These are phyloP conservation scores for Neodontobutis hainanensis DNA, from an alignment of 2,113 vertebrate species.

Conservation along the genomic window DNA sequence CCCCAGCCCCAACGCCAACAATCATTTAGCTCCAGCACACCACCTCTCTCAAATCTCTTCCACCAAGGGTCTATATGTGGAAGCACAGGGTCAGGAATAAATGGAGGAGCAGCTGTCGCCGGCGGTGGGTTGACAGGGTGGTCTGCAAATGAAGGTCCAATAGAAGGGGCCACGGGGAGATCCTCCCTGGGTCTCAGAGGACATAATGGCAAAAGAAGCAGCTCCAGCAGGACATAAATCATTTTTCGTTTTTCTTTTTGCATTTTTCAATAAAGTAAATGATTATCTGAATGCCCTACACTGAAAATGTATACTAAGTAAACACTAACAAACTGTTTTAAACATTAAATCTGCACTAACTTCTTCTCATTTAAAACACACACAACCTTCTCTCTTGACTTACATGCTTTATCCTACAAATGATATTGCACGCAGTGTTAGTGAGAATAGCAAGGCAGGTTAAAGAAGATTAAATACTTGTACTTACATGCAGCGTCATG, in stretches of 20 bases:
- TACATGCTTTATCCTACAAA: neutral
- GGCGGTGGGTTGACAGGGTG: conserved; percentile 66
- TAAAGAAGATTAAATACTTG: conserved; percentile 13
- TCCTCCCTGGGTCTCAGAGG: conserved; percentile 59
- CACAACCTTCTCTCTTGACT: neutral
- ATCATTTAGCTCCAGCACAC: conserved; percentile 70
- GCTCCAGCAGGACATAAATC: conserved; percentile 19
- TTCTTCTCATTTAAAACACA: neutral
- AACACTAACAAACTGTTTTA: no score
- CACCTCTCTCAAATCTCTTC: conserved; percentile 72
- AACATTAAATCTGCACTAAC: neutral
- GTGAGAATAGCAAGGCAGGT: neutral
- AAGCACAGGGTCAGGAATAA: conserved; percentile 69
- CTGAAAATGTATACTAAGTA: no score
- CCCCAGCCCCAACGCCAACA: conserved; percentile 72
- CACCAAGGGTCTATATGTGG: conserved; percentile 67
- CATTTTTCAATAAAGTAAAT: neutral
- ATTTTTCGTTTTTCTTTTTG: no score
- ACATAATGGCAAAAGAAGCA: conserved; percentile 56
- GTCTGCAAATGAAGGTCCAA: conserved; percentile 60
- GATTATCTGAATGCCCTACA: neutral
- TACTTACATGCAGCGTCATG: conserved; percentile 17
- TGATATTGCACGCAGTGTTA: conserved; percentile 9
- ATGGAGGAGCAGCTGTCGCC: conserved; percentile 57
- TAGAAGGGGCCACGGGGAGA: conserved; percentile 61